Conservation (phyloP, 2,113 vertebrate species). For the Glareola pratincola region DNA sequence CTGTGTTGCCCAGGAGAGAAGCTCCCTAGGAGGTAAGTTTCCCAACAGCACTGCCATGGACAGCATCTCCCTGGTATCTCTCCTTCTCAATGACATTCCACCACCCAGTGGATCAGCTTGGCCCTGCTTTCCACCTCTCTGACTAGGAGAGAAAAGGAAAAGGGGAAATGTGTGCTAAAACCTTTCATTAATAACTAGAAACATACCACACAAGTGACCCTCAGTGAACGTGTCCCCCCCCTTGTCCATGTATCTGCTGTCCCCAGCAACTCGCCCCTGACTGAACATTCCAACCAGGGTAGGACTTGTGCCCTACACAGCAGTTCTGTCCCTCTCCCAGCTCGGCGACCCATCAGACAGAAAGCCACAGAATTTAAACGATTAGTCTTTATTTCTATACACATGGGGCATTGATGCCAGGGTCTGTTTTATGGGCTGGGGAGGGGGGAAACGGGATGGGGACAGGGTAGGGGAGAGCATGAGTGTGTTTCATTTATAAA, state of each 20-base stretch:
- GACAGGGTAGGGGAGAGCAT: background rate
- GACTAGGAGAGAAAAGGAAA: background rate
- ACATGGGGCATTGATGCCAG: slow-evolving; percentile 41
- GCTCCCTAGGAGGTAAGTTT: background rate
- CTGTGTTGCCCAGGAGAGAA: background rate
- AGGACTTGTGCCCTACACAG: background rate
- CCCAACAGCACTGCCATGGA: background rate
- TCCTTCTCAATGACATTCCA: background rate
- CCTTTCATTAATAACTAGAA: background rate
- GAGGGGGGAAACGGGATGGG: background rate
- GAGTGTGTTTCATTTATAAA: background rate
- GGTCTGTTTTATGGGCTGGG: slow-evolving; percentile 24
- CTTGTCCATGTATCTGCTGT: background rate
- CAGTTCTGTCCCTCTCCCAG: background rate
- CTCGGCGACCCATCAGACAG: background rate
- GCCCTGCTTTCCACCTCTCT: background rate
- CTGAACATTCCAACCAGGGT: background rate
- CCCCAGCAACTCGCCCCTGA: background rate
- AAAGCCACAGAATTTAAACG: background rate
- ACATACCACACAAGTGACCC: background rate
- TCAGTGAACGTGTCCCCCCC: background rate
- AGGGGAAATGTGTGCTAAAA: background rate
- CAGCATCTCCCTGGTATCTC: background rate
- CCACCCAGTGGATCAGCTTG: background rate
- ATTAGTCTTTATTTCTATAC: slow-evolving; percentile 23